Conservation (phyloP, 2,888 invertebrate genomes). For the Oscheius sp. region DNA sequence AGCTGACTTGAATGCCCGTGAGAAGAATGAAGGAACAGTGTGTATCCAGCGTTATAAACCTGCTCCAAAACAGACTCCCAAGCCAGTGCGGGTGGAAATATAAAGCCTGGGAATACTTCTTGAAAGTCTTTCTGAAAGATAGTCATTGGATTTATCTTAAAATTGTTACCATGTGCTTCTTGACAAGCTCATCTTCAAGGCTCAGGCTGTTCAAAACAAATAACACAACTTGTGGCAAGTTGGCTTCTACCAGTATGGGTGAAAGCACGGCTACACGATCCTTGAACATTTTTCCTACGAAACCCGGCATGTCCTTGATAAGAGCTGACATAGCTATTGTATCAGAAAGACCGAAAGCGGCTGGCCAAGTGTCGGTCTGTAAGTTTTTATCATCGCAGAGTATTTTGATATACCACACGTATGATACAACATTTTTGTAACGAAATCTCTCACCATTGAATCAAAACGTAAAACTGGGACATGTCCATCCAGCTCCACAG, state of each 20-base stretch:
- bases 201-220: constrained; percentile 1
- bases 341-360: constrained; percentile 13
- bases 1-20: constrained; percentile 5
- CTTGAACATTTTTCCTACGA: not conserved
- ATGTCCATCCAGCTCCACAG: not conserved
- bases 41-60: not conserved
- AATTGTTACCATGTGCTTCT: not conserved
- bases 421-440: too few relatives aligned
- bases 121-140: not conserved
- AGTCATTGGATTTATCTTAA: not conserved
- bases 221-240: not conserved
- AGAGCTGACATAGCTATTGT: not conserved
- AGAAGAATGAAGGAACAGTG: constrained; percentile 8
- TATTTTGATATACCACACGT: too few relatives aligned
- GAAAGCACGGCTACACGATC: not conserved
- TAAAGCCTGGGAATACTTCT: constrained; percentile 1
- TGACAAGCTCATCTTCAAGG: not conserved
- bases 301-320: not conserved
- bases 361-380: constrained; percentile 2
- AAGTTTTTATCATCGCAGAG: not conserved
- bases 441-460: not conserved
- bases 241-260: not conserved
- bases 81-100: not conserved
- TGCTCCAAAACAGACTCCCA: not conserved
- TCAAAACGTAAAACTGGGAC: not conserved